Evolutionary conservation across 2,797 vertebrate genomes (phyloP), one percentile per base, ranked within the genome.

Genomic region (Denticeps clupeoides): DNA sequence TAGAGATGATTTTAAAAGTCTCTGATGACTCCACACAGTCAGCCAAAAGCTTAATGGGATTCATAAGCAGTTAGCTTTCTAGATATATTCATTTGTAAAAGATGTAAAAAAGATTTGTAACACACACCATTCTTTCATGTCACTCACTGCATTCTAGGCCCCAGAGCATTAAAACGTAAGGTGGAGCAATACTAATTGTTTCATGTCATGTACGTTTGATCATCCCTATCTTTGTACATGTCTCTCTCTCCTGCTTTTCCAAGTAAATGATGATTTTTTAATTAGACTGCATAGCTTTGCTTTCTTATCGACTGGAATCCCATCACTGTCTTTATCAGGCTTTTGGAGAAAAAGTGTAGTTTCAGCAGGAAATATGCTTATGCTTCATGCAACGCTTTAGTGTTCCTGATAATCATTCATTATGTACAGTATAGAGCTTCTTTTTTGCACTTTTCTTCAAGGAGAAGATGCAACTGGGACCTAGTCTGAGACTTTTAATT

Each of bases 361-460:
- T 58, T 53, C 50, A 55, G 38, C 49, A 57, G 45, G 25, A 47
- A 47, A 41, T 11, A 16, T 23, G 49, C 53, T 60, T 47, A 56
- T 44, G 51, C 8, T 19, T 40, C 38, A 23, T 32, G 11, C 10
- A 41, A 42, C 33, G 11, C 13, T 6, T 11, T 16, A 50, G 41
- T 3, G 18, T 27, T 38, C 62, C 49, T 53, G 31, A 32, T 55
- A 46, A 60, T 63, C 49, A 51, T 28, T 59, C 67, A 45, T 60
- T 35, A 21, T 63, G 56, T 53, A 45, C 69, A 45, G 28, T 23
- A 33, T 53, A 56, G 28, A n/a, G n/a, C 62, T 40, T 23, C 6
- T 67, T n/a, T n/a, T n/a, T n/a, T n/a, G n/a, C n/a, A n/a, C n/a
- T 71, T 58, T 62, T 73, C 68, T 68, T 61, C 71, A 78, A 78